Evolutionary conservation across 2,888 invertebrate genomes (phyloP), one percentile per base, ranked within the genome.

Genomic region (Polyploca ridens): DNA sequence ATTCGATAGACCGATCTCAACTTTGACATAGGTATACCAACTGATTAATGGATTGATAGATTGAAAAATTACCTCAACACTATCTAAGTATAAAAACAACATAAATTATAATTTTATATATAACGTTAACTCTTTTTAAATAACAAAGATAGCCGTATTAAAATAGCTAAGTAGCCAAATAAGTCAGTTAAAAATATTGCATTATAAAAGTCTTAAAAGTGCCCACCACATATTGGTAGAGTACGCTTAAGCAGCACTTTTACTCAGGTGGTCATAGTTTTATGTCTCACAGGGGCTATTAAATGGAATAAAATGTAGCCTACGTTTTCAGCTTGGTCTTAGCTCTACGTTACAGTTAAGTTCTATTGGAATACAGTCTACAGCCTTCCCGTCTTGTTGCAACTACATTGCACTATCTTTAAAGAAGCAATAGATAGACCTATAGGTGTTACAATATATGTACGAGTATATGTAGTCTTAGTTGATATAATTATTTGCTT

Each of bases 231-330:
- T 46, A n/a, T 46, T 46, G 46, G 7, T n/a, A 46, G 6, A 46
- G 46, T 46, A 46, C 46, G n/a, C 5, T 46, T n/a, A 46, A n/a
- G n/a, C 46, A n/a, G 46, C 46, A n/a, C 46, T n/a, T 44, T 6
- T 46, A 46, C n/a, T 46, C 46, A 19, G 16, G 16, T 54, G 16
- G 16, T 54, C 54, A 19, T 16, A 54, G 54, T 54, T 54, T 54
- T 54, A 54, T 54, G 19, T 54, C 19, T 54, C 54, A 0, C 54
- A 7, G 19, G 54, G 7, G 19, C 54, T 54, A 54, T 54, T 54
- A 54, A 54, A 54, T 54, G 19, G 19, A 54, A 19, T 54, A 54
- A 54, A 54, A 54, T 54, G 54, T 54, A 54, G 19, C 54, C 54
- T 19, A 54, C 54, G 54, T 54, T 54, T 54, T 19, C 10, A 54